phyloP scores from a whole-genome alignment of 2,888 invertebrate genomes.

The Sceliomorpha sp. region DNA sequence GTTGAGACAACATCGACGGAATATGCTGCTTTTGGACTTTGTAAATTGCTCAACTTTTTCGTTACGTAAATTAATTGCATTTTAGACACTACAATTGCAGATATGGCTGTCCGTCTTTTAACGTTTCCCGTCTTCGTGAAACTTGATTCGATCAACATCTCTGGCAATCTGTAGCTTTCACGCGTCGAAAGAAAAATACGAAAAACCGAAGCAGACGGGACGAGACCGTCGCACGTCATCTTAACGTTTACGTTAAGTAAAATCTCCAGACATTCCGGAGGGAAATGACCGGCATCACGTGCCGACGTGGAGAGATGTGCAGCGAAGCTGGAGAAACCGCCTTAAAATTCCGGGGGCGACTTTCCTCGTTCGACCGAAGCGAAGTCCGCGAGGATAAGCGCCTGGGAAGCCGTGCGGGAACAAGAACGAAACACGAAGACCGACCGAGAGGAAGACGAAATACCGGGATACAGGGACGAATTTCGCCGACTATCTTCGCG shows the following conservation, averaged over 20 bases:
- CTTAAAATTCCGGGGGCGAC: constrained; percentile 30
- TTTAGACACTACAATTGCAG: too few species aligned
- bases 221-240: constrained; percentile 26
- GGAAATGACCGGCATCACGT: constrained; percentile 40
- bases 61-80: too few species aligned
- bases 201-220: constrained; percentile 13
- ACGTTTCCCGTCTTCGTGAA: too few species aligned
- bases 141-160: too few species aligned
- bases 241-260: constrained; percentile 47
- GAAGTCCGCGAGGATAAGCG: constrained; percentile 18
- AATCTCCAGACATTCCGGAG: constrained; percentile 35
- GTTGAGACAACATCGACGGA: too few species aligned
- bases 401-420: constrained; percentile 10
- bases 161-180: neutral
- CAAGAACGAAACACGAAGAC: constrained; percentile 1
- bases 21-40: too few species aligned
- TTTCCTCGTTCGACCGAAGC: constrained; percentile 4
- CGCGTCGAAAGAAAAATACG: constrained; percentile 14
- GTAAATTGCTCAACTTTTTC: too few species aligned
- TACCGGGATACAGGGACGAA: too few species aligned
- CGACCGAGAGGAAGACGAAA: too few species aligned
- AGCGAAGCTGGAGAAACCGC: constrained; percentile 18
- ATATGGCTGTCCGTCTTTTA: too few species aligned
- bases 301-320: constrained; percentile 32
- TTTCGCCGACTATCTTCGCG: too few species aligned